phyloP scores from a whole-genome alignment of 2,797 vertebrate genomes.

The Sebastes trivittatus region DNA sequence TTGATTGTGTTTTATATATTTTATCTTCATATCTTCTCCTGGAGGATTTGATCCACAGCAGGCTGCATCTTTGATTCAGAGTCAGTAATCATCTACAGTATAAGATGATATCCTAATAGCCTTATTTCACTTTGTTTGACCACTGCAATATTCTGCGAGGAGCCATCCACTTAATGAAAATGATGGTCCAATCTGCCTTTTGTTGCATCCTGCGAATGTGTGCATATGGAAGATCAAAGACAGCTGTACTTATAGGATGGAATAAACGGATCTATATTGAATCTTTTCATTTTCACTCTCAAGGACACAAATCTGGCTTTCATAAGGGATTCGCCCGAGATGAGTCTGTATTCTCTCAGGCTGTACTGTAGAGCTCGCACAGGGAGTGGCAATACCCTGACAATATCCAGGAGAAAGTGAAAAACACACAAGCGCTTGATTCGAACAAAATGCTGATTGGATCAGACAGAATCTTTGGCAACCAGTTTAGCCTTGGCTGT shows the following conservation, averaged over 20 bases:
- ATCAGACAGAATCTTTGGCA: conserved; percentile 66
- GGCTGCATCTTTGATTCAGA: not conserved
- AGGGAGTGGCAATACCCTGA: conserved; percentile 13
- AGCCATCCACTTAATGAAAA: conserved; percentile 23
- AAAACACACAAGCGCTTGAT: conserved; percentile 45
- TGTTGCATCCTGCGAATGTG: conserved; percentile 11
- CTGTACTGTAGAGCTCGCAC: conserved; percentile 4
- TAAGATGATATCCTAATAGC: not conserved
- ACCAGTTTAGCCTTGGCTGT: conserved; percentile 51
- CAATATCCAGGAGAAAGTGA: conserved; percentile 7
- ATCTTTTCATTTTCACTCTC: conserved; percentile 60
- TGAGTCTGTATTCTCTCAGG: conserved; percentile 27
- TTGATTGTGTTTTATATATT: not conserved
- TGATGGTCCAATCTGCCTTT: conserved; percentile 24
- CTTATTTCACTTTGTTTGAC: conserved; percentile 15
- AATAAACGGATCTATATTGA: conserved; percentile 58
- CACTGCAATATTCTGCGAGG: not conserved
- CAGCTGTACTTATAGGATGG: conserved; percentile 10
- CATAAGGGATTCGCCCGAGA: conserved; percentile 6
- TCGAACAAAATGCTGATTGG: conserved; percentile 60
- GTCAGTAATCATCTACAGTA: not conserved
- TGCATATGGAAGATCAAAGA: conserved; percentile 46
- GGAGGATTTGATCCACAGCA: not conserved
- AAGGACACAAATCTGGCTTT: conserved; percentile 46
- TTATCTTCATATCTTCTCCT: not conserved